Base-by-base conservation (phyloP, 92 coral and sea anemone genomes). In the Chrysogorgia sp. region DNA sequence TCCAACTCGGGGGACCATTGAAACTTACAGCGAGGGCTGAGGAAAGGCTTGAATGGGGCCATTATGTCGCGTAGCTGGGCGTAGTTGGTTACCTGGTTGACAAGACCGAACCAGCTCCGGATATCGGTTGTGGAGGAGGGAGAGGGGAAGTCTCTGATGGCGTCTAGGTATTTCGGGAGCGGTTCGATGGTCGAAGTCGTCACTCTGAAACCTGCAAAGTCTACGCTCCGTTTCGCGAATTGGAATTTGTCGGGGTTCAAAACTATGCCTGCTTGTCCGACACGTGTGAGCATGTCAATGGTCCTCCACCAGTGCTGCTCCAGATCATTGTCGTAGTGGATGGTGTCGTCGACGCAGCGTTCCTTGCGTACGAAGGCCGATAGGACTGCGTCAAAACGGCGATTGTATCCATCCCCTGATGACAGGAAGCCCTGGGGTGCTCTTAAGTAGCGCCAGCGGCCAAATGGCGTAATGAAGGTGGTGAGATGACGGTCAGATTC, bases 371-470 rank as follows among this genome's bases (percentile, higher is more conserved):
- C 80, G 40, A 74, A 52, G 25, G 25, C 29, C 1, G 80, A 53
- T n/a, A 74, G 80, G 35, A 82, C 64, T 49, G 81, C 86, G 52
- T n/a, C n/a, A n/a, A n/a, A n/a, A n/a, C n/a, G n/a, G n/a, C n/a
- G n/a, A n/a, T n/a, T n/a, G n/a, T n/a, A 81, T 20, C 85, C 81
- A 23, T 81, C 85, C 0, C 85, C 85, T 4, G 81, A 82, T 61
- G 82, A 83, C 1, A 83, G 82, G 83, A 83, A 83, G 7, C 87
- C 87, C n/a, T 83, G 87, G 3, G 87, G 87, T 45, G 87, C 87
- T 25, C 87, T 47, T 10, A n/a, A 77, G 82, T 83, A 83, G 1
- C 83, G 77, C 87, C 87, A 83, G 9, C 78, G 87, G 15, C 87
- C 87, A 45, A 83, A 83, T 10, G 82, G 82, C 40, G 83, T 62